These are phyloP conservation scores for Neelides sp. DNA, from an alignment of 1,140 invertebrate species.

Conservation along the genomic window DNA sequence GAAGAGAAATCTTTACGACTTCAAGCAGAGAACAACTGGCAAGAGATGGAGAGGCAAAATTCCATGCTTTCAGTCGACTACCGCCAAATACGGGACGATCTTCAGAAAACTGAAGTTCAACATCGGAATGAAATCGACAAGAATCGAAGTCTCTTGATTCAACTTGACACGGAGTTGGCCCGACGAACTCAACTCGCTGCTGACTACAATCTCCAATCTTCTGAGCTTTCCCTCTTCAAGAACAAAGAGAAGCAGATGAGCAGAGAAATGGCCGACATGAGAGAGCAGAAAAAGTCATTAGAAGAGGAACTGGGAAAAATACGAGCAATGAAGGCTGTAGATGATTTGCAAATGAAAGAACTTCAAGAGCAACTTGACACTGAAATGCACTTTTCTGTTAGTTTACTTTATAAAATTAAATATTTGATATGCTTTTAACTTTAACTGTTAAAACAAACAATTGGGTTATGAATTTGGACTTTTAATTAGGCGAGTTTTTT, in stretches of 20 bases:
- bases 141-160: constrained; percentile 60
- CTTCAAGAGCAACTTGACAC: constrained; percentile 83
- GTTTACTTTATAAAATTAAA: constrained; percentile 6
- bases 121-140: constrained; percentile 77
- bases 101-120: constrained; percentile 81
- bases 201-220: constrained; percentile 49
- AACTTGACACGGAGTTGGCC: constrained; percentile 78
- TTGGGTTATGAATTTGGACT: not conserved
- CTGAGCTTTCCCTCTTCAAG: constrained; percentile 57
- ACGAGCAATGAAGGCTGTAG: constrained; percentile 55
- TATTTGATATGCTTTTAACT: not conserved
- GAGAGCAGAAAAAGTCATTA: constrained; percentile 54
- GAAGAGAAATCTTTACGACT: constrained; percentile 75
- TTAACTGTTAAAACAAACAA: not conserved
- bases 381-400: constrained; percentile 75
- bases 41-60: constrained; percentile 85
- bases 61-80: constrained; percentile 89
- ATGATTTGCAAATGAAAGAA: constrained; percentile 76
- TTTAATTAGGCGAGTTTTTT: constrained; percentile 11
- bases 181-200: constrained; percentile 58
- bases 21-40: constrained; percentile 63
- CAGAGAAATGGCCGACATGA: constrained; percentile 54
- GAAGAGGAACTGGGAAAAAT: constrained; percentile 70
- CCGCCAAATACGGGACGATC: constrained; percentile 72
- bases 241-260: constrained; percentile 60